Evolutionary conservation across 2,888 invertebrate species (phyloP).

Genomic region (Augochlorella aurata): DNA sequence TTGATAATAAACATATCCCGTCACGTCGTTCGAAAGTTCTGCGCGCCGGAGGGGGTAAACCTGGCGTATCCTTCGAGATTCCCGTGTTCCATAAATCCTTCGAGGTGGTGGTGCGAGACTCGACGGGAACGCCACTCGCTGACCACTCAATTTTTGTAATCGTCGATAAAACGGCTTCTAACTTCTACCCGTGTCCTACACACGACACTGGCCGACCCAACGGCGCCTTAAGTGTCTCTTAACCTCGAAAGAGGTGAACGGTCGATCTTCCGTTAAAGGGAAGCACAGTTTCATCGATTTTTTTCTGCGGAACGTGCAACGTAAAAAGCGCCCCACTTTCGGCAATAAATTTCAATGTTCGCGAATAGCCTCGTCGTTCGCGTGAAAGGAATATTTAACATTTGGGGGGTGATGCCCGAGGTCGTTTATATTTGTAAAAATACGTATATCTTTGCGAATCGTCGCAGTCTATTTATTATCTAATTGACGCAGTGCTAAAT

Average conservation of each 20-base stretch:
- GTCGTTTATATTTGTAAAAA: no score
- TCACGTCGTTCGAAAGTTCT: conserved; percentile 12
- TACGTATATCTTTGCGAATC: no score
- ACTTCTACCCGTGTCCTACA: conserved; percentile 7
- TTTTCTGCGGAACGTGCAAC: background rate
- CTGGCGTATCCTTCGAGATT: background rate
- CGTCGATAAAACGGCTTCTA: conserved; percentile 32
- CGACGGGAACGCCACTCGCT: background rate
- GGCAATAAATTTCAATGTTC: background rate
- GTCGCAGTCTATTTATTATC: no score
- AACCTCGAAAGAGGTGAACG: conserved; percentile 15
- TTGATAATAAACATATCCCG: conserved; percentile 29
- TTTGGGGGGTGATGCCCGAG: no score
- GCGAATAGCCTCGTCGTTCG: background rate
- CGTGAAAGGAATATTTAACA: background rate
- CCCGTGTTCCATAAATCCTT: conserved; percentile 19
- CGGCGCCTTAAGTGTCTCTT: conserved; percentile 16
- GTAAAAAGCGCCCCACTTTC: background rate
- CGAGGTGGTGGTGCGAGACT: background rate
- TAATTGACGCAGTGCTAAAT: no score
- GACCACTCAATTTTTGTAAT: conserved; percentile 39
- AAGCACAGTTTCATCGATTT: background rate
- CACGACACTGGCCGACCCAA: conserved; percentile 11
- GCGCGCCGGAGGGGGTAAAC: background rate
- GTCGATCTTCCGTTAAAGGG: background rate